phyloP scores from a whole-genome alignment of 2,888 invertebrate species.

The Neoitamus cyanurus region DNA sequence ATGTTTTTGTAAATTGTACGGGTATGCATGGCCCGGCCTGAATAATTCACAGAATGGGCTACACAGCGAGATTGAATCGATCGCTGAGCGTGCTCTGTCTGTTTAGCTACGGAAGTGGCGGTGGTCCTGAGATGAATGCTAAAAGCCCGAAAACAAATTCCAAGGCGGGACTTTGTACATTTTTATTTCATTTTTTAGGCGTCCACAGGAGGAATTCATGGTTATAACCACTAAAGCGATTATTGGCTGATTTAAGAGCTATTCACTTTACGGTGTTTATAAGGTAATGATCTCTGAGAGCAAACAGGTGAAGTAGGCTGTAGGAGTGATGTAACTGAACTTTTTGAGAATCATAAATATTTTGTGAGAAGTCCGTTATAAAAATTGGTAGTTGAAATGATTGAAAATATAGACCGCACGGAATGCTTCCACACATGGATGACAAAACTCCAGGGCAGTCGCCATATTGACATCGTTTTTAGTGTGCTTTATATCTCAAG shows the following conservation, averaged over 20 bases:
- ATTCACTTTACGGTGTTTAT: not conserved
- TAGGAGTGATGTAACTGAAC: not conserved
- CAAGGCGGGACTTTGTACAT: not conserved
- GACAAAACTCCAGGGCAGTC: too few species aligned
- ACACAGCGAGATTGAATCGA: not conserved
- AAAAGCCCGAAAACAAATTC: constrained; percentile 14
- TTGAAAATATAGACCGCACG: too few species aligned
- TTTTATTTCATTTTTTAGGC: not conserved
- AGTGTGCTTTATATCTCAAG: too few species aligned
- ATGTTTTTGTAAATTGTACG: constrained; percentile 13
- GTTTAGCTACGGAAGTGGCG: constrained; percentile 25
- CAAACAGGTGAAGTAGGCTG: not conserved
- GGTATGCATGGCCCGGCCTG: not conserved
- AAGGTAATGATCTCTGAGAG: not conserved
- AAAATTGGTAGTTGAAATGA: too few species aligned
- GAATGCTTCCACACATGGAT: too few species aligned
- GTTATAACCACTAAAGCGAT: not conserved
- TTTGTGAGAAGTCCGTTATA: too few species aligned
- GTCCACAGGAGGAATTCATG: not conserved
- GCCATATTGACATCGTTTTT: too few species aligned
- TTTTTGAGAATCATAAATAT: not conserved
- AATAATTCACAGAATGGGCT: constrained; percentile 11
- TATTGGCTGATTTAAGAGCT: not conserved
- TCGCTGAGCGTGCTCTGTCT: not conserved
- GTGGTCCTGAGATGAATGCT: constrained; percentile 39